Evolutionary conservation across 2,113 vertebrate species (phyloP), one percentile per base, ranked within the genome.

Genomic region (Sphaerodactylus townsendi): DNA sequence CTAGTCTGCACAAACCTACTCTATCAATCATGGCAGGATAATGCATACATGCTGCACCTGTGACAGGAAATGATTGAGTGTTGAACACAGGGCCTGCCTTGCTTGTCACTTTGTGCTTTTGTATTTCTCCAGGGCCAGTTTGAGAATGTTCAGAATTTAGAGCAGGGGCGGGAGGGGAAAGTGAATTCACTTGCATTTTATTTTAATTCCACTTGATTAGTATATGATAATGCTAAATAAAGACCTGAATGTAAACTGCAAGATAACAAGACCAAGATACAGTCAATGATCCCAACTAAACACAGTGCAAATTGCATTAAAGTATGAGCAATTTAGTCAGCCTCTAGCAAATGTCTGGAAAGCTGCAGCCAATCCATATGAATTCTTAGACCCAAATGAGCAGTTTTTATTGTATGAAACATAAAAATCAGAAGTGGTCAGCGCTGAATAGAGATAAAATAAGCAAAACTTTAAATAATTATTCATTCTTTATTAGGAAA

Each of bases 61-160:
- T 97, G 97, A 96, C 96, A 97, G 94, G 88, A 91, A 88, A 97
- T 97, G 96, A 97, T 97, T 94, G 96, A 97, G 95, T 96, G 96
- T 94, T 95, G 93, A 95, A 93, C 95, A 95, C 93, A 87, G 94
- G 96, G 91, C 93, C 75, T 33, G 94, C 94, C 93, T 95, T 91
- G 94, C 94, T 95, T 88, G 91, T 93, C 92, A 86, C 95, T 93
- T 92, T 94, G 94, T 94, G 95, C 95, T 93, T 96, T 96, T 95
- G 96, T 96, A 96, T 96, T 96, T 96, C 96, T 96, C 95, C 90
- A 93, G 93, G 94, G 95, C 95, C 87, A 88, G 90, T 95, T 91
- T 59, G 93, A 94, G 92, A 95, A 95, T 95, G 91, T 94, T 88
- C 92, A 94, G 93, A 93, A 95, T 87, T 93, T 90, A 79, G 83